phyloP scores from a whole-genome alignment of 1,140 invertebrate genomes.

The Stegodyphus mimosarum region DNA sequence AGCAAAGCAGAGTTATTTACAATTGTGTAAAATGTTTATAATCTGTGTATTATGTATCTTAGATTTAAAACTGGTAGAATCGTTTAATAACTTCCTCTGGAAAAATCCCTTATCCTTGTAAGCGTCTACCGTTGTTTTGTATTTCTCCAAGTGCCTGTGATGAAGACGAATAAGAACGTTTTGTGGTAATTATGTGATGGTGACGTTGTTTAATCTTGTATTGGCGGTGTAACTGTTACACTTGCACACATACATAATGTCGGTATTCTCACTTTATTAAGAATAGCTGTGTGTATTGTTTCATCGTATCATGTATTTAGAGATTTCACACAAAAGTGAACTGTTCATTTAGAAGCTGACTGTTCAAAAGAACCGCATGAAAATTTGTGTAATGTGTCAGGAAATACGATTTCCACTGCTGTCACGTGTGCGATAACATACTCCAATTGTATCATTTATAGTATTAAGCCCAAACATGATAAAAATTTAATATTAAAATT shows the following conservation, averaged over 20 bases:
- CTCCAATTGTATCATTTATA: too few species aligned
- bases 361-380: neutral
- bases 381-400: too few species aligned
- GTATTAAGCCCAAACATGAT: too few species aligned
- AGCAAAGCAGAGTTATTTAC: neutral
- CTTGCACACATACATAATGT: slow-evolving; percentile 5
- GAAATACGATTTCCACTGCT: too few species aligned
- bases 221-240: neutral
- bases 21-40: neutral
- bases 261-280: slow-evolving; percentile 25
- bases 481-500: too few species aligned
- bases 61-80: too few species aligned
- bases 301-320: neutral
- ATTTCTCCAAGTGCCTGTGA: slow-evolving; percentile 57
- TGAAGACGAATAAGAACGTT: slow-evolving; percentile 24
- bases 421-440: too few species aligned
- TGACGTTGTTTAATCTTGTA: neutral
- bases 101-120: slow-evolving; percentile 6
- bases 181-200: slow-evolving; percentile 39
- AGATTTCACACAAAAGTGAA: neutral
- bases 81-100: neutral
- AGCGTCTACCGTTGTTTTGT: slow-evolving; percentile 34
- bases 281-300: neutral
- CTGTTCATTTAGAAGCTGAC: neutral
- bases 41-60: neutral